phyloP scores from a whole-genome alignment of 2,113 vertebrate genomes.

The Pterophyllum scalare region DNA sequence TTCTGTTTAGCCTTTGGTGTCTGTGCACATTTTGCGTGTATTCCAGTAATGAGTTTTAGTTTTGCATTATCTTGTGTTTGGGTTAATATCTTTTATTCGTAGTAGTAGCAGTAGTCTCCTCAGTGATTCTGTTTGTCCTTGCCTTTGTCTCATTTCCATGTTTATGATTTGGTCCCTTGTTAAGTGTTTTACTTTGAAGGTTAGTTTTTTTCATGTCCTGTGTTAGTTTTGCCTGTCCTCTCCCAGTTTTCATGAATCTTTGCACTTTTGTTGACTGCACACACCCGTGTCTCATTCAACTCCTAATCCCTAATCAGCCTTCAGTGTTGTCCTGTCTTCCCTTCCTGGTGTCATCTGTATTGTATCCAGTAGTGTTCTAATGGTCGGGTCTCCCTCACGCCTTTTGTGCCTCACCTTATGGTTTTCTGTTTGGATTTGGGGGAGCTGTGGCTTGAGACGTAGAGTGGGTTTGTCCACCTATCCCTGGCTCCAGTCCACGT shows the following conservation, averaged over 20 bases:
- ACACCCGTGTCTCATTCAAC: not conserved
- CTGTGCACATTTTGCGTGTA: not conserved
- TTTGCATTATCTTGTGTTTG: rapidly evolving
- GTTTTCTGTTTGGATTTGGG: not conserved
- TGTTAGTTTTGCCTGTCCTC: not conserved
- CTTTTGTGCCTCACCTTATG: not conserved
- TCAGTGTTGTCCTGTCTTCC: not conserved
- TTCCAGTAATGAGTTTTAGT: not conserved
- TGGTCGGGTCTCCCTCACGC: not conserved
- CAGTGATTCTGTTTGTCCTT: not conserved
- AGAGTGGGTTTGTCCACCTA: not conserved
- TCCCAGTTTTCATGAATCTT: not conserved
- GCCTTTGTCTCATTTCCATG: not conserved
- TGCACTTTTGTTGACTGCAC: not conserved
- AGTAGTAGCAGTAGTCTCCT: not conserved
- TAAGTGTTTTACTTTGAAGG: not conserved
- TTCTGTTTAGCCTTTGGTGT: not conserved
- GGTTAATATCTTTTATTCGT: not conserved
- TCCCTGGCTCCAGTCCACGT: not conserved
- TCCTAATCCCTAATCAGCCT: not conserved
- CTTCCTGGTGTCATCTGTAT: not conserved
- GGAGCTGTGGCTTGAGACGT: not conserved
- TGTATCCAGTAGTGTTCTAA: not conserved
- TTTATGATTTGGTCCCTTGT: not conserved
- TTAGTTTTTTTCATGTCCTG: not conserved